Evolutionary conservation across 2,888 invertebrate species (phyloP), one percentile per base, ranked within the genome.

Genomic region (Drosophila greeni): DNA sequence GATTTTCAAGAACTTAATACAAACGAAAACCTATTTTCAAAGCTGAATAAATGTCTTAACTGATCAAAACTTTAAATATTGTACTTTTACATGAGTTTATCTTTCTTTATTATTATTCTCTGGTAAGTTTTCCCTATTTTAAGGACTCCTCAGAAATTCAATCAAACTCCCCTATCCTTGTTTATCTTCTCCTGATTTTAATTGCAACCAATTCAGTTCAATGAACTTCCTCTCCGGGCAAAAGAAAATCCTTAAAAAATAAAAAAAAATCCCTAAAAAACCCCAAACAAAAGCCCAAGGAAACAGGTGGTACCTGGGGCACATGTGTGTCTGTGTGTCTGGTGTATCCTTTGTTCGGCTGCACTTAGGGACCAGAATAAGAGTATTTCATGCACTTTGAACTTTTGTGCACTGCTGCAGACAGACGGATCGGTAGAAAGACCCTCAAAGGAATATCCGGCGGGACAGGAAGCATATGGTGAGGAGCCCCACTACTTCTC

Each of bases 381-480:
- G 59, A 67, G 49, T 16, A 18, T 29, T 69, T 40, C 75, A 65
- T 79, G 80, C 82, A 79, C 79, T 79, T 77, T 79, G 79, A 79
- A 79, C 79, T 79, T 72, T 66, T 77, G 77, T 79, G 26, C 64
- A 48, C 52, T 79, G 70, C 47, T 20, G 33, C 67, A 66, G 67
- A 67, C 43, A 18, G 43, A 26, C 43, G 26, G 6, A n/a, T n/a
- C 51, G 47, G 66, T 3, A 18, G 8, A 49, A 47, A 45, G 56
- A 61, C 68, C 80, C 82, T 79, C 75, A 80, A 79, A 79, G 79
- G 79, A 79, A 79, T 82, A 75, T 79, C 78, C 82, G 78, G 78
- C 68, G 70, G 40, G 51, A 79, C 79, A 79, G 79, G 80, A 79
- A 79, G 69, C 79, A 80, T 82, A 82, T 80, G 79, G n/a, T n/a